phyloP scores from a whole-genome alignment of 2,888 invertebrate genomes.

The Drosophila meridionalis region DNA sequence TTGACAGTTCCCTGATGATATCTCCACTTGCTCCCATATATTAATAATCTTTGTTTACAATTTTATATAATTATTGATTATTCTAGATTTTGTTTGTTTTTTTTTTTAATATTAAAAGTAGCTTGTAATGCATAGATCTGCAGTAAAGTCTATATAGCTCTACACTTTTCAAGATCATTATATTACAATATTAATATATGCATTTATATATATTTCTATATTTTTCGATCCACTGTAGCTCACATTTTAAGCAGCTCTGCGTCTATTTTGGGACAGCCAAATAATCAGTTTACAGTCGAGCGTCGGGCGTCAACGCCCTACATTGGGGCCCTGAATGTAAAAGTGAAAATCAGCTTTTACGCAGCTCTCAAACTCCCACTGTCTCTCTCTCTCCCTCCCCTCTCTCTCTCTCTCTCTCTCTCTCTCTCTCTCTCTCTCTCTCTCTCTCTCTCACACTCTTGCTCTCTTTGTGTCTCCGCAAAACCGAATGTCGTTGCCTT shows the following conservation, averaged over 20 bases:
- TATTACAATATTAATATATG: no score
- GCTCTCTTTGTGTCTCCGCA: not conserved
- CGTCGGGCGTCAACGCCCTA: slow-evolving; percentile 12
- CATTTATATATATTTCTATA: not conserved
- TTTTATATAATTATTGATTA: slow-evolving; percentile 3
- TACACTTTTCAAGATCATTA: not conserved
- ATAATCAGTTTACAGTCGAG: slow-evolving; percentile 39
- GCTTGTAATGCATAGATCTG: no score
- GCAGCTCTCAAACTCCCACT: not conserved
- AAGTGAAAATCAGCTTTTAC: slow-evolving; percentile 33
- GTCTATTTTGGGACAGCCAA: slow-evolving; percentile 58
- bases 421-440: not conserved
- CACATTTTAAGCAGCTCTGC: slow-evolving; percentile 3
- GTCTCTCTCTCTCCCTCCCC: not conserved
- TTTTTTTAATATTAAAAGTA: no score
- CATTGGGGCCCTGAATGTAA: slow-evolving; percentile 9
- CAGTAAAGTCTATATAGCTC: no score
- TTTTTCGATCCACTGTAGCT: slow-evolving; percentile 3
- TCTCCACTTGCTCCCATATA: not conserved
- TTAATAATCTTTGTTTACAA: not conserved
- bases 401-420: not conserved
- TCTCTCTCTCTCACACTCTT: not conserved
- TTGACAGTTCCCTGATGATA: not conserved
- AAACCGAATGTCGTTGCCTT: slow-evolving; percentile 28
- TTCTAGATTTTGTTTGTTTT: not conserved